Evolutionary conservation across 2,797 vertebrate genomes (phyloP), one percentile per base, ranked within the genome.

Genomic region (Trachops cirrhosus): DNA sequence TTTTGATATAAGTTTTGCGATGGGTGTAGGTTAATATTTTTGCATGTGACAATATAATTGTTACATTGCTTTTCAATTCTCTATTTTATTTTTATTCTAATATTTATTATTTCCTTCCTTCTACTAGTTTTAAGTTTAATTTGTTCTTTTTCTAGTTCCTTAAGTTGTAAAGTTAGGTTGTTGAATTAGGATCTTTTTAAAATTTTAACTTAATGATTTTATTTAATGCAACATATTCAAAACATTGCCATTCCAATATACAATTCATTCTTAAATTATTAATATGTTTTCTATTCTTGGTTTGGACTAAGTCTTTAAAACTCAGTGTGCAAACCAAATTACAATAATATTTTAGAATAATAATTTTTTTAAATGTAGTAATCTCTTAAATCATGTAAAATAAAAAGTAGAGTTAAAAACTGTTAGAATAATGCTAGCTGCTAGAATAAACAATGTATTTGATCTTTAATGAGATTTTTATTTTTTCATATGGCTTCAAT

Each of bases 131-230:
- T 77, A 57, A 74, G 57, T 52, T 89, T 50, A 88, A 29, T 67
- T 41, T 78, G 26, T 67, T 68, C 59, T 89, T 88, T 50, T 78
- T 41, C 59, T 52, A 22, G 18, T 50, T 88, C 8, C 26, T 89
- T 78, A 89, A 39, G 86, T 89, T 77, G n/a, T 88, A 88, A 88
- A 48, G 18, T 50, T 50, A 88, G 57, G n/a, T 88, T 77, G 57
- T 22, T 77, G 54, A 77, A 29, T 37, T 64, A 34, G 74, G 71
- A 37, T 77, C 6, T 64, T 88, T 62, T 24, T 48, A 4, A 62
- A 75, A 48, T 41, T 54, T 71, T 52, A 70, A 70, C 37, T 85
- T 85, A 70, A 52, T 70, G 34, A 85, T 85, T 70, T 85, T 52
- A 85, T 85, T 85, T 52, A 52, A 11, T 4, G 14, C 32, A 75